Conservation (phyloP, 2,888 invertebrate species). For the Ichneumon xanthorius region DNA sequence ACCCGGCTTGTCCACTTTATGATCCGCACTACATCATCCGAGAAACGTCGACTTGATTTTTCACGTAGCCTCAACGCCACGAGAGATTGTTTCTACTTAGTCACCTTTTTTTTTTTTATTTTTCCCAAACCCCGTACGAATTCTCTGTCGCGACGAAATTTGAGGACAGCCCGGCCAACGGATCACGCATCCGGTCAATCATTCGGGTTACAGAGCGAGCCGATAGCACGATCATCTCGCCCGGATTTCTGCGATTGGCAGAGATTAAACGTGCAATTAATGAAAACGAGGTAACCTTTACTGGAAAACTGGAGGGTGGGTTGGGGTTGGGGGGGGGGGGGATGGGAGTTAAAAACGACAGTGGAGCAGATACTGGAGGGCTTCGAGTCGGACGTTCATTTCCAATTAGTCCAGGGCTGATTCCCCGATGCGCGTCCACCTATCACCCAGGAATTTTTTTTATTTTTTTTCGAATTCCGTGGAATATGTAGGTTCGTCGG, state of each 20-base stretch:
- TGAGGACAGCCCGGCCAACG: background rate
- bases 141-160: conserved; percentile 2
- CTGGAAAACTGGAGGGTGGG: conserved; percentile 16
- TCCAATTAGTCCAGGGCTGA: conserved; percentile 65
- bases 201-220: conserved; percentile 29
- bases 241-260: conserved; percentile 61
- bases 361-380: conserved; percentile 54
- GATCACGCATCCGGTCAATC: background rate
- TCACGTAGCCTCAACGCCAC: background rate
- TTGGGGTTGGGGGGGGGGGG: conserved; percentile 17
- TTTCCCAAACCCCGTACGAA: background rate
- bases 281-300: conserved; percentile 64
- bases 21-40: conserved; percentile 78
- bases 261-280: conserved; percentile 68
- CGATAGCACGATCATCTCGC: conserved; percentile 39
- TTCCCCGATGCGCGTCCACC: conserved; percentile 58
- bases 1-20: conserved; percentile 74
- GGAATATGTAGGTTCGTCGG: conserved; percentile 33
- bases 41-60: conserved; percentile 70
- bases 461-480: conserved; percentile 37
- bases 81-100: background rate
- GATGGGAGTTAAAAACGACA: conserved; percentile 48
- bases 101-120: background rate
- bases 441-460: conserved; percentile 50
- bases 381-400: conserved; percentile 65